Conservation (phyloP, 2,113 vertebrate species). For the Chascanopsetta lugubris region DNA sequence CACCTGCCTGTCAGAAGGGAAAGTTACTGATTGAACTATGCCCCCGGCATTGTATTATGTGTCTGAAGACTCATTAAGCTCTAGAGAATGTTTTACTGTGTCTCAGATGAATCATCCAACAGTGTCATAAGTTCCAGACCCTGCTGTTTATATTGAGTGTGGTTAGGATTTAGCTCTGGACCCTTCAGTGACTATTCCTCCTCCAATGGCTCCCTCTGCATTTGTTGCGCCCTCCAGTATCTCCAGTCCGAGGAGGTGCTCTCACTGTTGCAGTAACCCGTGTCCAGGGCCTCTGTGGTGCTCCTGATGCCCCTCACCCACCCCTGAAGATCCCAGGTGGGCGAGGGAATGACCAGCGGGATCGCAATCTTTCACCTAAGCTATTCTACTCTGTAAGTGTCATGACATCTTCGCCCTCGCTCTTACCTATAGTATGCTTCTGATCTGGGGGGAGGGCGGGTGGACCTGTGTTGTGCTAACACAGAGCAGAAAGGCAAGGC, state of each 20-base stretch:
- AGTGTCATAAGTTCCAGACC: background rate
- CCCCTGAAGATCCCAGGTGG: slow-evolving; percentile 99
- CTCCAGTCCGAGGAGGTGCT: slow-evolving; percentile 87
- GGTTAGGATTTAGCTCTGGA: slow-evolving; percentile 6
- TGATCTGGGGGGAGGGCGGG: background rate
- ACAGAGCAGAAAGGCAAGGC: background rate
- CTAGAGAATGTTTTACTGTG: slow-evolving; percentile 48
- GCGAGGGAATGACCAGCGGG: slow-evolving; percentile 99
- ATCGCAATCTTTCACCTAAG: slow-evolving; percentile 99
- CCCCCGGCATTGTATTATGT: background rate
- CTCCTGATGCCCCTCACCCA: slow-evolving; percentile 99
- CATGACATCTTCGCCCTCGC: background rate
- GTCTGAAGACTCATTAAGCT: background rate
- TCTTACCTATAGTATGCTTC: background rate
- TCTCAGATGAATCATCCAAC: background rate
- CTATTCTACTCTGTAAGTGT: slow-evolving; percentile 95
- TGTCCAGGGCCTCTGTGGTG: slow-evolving; percentile 99
- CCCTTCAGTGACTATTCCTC: background rate
- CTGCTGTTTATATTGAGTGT: slow-evolving; percentile 2
- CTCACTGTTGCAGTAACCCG: slow-evolving; percentile 95
- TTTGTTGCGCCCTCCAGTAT: slow-evolving; percentile 19
- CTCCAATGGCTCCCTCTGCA: slow-evolving; percentile 35
- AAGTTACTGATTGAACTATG: slow-evolving; percentile 39
- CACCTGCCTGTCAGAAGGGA: background rate
- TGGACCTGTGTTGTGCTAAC: background rate